Conservation (phyloP, 2,888 invertebrate species). For the Carterocephalus palaemon region DNA sequence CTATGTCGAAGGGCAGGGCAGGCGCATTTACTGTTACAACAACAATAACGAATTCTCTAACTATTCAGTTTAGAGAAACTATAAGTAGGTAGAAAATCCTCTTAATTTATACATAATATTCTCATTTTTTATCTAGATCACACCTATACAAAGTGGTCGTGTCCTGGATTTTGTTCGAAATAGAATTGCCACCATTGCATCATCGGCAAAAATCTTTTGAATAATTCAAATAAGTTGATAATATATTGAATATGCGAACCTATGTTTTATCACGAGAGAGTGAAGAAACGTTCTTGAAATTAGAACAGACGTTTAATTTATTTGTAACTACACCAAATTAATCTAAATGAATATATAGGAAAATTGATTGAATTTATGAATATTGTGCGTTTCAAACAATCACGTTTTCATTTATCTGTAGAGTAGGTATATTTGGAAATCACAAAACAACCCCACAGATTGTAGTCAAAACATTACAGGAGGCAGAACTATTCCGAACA, state of each 20-base stretch:
- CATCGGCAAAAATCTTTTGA: slow-evolving; percentile 6
- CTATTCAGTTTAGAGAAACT: slow-evolving; percentile 60
- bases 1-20: slow-evolving; percentile 25
- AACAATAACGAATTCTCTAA: slow-evolving; percentile 57
- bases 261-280: no score
- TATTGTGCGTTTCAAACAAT: slow-evolving; percentile 1
- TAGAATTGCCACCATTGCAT: slow-evolving; percentile 24
- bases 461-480: no score
- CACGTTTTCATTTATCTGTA: no score
- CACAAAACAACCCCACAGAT: not conserved
- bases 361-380: no score
- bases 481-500: slow-evolving; percentile 24
- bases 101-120: slow-evolving; percentile 39
- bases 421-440: not conserved
- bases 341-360: no score
- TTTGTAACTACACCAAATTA: no score
- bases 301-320: no score
- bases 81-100: slow-evolving; percentile 68
- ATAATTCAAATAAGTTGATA: no score
- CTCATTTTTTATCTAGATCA: slow-evolving; percentile 58
- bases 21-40: slow-evolving; percentile 29
- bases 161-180: slow-evolving; percentile 51
- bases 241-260: no score
- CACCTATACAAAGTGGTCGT: slow-evolving; percentile 49
- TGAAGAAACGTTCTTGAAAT: no score